Evolutionary conservation across 2,113 vertebrate genomes (phyloP), one percentile per base, ranked within the genome.

Genomic region (Daboia siamensis): DNA sequence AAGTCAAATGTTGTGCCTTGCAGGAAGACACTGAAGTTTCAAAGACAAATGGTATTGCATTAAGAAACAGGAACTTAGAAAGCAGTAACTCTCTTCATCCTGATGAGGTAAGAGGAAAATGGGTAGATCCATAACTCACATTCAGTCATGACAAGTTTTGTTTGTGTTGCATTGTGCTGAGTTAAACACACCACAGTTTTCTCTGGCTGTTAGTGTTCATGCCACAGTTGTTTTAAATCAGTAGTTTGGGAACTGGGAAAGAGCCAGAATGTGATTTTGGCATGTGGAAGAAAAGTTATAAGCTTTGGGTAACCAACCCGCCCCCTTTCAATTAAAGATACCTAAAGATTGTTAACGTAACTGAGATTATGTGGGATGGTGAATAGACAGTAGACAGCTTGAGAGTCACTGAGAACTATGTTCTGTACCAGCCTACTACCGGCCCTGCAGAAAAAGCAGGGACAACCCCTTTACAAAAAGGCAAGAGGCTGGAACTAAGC

Each of bases 91-190:
- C 2, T 0, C 26, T 51, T 23, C 89, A 56, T 4, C 11, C 7
- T 91, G 46, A 74, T 10, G 93, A 96, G 95, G 97, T 97, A 95
- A 2, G 92, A 1, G 0, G 0, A 1, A 51, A 54, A n/a, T 74
- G n/a, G 69, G 13, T 33, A 17, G 15, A n/a, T 74, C 39, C 69
- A 39, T 74, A 33, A 5, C 5, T 39, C 69, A 33, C n/a, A 20
- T 33, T 33, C 69, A 74, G 69, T 74, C n/a, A 80, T 80, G 0
- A 39, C 7, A 80, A 3, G 17, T 7, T 80, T 80, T 80, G 74
- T 39, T 74, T 39, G 5, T 80, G 33, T 44, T 44, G 74, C 33
- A 39, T 21, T 39, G 33, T 39, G 74, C 33, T 80, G 69, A 80
- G 5, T 39, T 44, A 80, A 51, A 80, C 17, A 80, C 74, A 44